These are phyloP conservation scores for Penaeus japonicus DNA, from an alignment of 1,140 invertebrate species.

Conservation along the genomic window DNA sequence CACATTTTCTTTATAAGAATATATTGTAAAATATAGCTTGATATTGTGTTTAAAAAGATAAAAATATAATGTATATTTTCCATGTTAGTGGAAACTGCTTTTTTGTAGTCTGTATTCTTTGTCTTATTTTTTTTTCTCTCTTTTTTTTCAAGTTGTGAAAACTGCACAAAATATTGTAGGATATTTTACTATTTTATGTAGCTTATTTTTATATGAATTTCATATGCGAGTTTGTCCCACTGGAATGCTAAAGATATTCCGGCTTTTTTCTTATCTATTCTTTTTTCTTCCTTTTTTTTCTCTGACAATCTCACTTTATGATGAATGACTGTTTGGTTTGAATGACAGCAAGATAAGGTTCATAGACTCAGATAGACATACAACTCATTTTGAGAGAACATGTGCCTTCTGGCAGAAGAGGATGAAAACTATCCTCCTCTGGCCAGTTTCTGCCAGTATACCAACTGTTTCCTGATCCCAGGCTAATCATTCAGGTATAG, in stretches of 20 bases:
- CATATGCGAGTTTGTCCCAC: background rate
- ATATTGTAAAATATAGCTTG: too few relatives aligned
- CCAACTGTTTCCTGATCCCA: background rate
- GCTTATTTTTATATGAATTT: conserved; percentile 27
- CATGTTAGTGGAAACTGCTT: background rate
- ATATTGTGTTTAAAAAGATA: too few relatives aligned
- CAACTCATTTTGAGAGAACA: background rate
- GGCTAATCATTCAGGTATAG: background rate
- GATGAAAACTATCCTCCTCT: background rate
- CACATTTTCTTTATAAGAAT: too few relatives aligned
- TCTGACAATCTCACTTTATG: too few relatives aligned
- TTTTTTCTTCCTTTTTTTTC: too few relatives aligned
- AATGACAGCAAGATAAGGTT: background rate
- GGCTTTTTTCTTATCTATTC: too few relatives aligned
- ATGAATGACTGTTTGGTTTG: too few relatives aligned
- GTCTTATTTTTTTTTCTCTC: background rate
- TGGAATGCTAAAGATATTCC: too few relatives aligned
- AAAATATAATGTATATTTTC: too few relatives aligned
- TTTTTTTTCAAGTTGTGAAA: conserved; percentile 25
- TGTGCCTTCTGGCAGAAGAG: background rate
- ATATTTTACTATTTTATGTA: conserved; percentile 27
- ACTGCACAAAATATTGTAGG: conserved; percentile 31
- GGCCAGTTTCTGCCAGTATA: background rate
- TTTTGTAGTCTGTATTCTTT: background rate
- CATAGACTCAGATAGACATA: background rate